phyloP scores from a whole-genome alignment of 2,888 invertebrate species.

The Lamellibrachia columna region DNA sequence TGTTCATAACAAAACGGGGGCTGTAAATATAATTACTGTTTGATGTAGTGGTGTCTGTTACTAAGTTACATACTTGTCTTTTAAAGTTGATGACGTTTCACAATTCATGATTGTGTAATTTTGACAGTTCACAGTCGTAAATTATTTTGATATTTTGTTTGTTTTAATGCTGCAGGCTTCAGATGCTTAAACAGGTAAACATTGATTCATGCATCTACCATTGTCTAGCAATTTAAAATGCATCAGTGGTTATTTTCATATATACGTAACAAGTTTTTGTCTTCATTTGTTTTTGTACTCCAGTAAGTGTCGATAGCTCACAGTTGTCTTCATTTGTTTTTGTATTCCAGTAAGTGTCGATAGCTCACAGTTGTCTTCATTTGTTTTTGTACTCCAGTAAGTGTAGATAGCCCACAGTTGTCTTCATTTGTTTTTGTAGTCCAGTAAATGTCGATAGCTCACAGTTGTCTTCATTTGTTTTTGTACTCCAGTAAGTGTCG shows the following conservation, averaged over 20 bases:
- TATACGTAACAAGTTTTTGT: background rate
- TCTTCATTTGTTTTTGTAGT: no score
- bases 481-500: no score
- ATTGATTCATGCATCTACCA: background rate
- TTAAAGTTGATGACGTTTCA: background rate
- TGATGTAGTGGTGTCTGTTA: background rate
- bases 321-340: no score
- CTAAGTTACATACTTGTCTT: background rate
- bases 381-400: no score
- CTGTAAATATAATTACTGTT: background rate
- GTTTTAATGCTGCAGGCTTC: conserved; percentile 6
- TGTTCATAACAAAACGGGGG: background rate
- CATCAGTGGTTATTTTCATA: background rate
- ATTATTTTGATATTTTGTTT: background rate
- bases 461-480: no score
- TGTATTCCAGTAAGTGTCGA: no score
- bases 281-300: no score
- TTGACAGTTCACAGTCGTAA: background rate
- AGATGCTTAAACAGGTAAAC: conserved; percentile 1
- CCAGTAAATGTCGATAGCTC: no score
- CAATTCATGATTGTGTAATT: background rate
- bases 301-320: no score
- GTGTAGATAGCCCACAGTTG: no score
- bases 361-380: no score
- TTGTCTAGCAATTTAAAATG: background rate